Conservation (phyloP, 2,113 vertebrate genomes). For the Dolichotis patagonum region DNA sequence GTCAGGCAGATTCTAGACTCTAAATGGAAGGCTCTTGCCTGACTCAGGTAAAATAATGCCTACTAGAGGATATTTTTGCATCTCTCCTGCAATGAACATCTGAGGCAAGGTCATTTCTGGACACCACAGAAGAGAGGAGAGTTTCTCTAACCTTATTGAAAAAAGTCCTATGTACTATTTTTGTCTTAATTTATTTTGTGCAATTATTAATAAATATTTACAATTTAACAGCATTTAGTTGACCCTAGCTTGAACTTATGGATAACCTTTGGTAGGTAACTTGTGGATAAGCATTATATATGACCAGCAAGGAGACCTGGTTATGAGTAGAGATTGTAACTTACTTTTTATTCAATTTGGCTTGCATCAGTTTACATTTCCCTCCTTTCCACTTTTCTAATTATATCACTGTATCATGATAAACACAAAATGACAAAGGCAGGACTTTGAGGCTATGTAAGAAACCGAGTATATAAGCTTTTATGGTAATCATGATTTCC, state of each 20-base stretch:
- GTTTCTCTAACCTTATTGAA: background rate
- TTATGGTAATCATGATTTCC: too few relatives aligned
- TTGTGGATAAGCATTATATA: background rate
- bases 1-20: background rate
- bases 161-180: background rate
- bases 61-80: background rate
- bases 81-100: background rate
- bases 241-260: background rate
- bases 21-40: background rate
- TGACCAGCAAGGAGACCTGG: rapidly evolving
- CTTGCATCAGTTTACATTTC: background rate
- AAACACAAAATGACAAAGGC: too few relatives aligned
- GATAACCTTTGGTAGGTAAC: background rate
- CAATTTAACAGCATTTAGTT: background rate
- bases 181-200: background rate
- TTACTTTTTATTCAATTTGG: background rate
- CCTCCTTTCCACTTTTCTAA: background rate
- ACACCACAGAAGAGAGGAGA: background rate
- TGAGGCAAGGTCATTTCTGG: background rate
- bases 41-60: background rate
- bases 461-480: too few relatives aligned
- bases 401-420: background rate
- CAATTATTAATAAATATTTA: background rate
- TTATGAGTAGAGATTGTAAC: background rate
- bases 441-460: too few relatives aligned